A percentile compares a stretch with the other conserved stretches of the same genome.
Conservation (phyloP, 2,888 invertebrate genomes). For the Idaea aversata region DNA sequence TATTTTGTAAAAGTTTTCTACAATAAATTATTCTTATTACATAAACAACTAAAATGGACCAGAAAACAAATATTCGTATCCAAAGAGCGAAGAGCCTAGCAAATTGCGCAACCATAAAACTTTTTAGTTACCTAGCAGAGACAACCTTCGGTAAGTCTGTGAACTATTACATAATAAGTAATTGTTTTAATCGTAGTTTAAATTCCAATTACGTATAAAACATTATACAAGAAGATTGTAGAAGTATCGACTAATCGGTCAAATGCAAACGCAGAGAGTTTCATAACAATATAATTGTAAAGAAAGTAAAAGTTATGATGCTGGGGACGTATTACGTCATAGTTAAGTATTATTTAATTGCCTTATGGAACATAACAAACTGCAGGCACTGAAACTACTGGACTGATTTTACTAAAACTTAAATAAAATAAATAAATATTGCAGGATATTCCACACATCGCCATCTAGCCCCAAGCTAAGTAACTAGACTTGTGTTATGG, state of each 20-base stretch:
- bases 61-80: too few species aligned
- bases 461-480: too few species aligned
- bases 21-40: too few species aligned
- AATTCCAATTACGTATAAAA: slow-evolving; percentile 11
- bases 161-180: slow-evolving; percentile 42
- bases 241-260: slow-evolving; percentile 7
- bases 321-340: not conserved
- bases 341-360: slow-evolving; percentile 12
- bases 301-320: slow-evolving; percentile 15
- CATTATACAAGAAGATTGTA: slow-evolving; percentile 1
- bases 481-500: too few species aligned
- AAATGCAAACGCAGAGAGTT: slow-evolving; percentile 18
- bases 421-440: too few species aligned
- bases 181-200: slow-evolving; percentile 30
- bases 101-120: not conserved
- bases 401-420: too few species aligned
- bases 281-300: slow-evolving; percentile 21
- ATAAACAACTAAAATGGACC: too few species aligned
- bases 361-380: not conserved
- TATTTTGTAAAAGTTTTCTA: too few species aligned
- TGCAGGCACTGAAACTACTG: not conserved
- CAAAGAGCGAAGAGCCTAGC: slow-evolving; percentile 6
- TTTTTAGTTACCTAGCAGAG: slow-evolving; percentile 23
- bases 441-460: too few species aligned
- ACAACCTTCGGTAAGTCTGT: slow-evolving; percentile 39